Percentiles rank a stretch among this genome's conserved stretches.
Evolutionary conservation across 2,797 vertebrate species (phyloP).

Genomic region (Chiloscyllium punctatum): DNA sequence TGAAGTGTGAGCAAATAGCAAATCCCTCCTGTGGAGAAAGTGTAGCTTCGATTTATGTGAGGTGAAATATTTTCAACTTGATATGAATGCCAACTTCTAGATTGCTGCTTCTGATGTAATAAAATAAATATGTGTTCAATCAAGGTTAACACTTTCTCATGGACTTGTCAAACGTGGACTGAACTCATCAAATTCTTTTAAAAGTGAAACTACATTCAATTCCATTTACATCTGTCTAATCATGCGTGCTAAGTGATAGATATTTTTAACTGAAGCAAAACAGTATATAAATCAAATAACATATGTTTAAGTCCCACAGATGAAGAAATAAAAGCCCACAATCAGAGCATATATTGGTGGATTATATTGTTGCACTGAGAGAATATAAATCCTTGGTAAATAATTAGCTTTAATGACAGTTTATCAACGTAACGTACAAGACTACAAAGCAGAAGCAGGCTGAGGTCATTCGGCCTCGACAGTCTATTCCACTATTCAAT

Average conservation of each 20-base stretch:
- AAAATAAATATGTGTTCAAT: conserved; percentile 30
- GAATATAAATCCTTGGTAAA: background rate
- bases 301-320: background rate
- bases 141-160: background rate
- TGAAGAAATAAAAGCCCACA: background rate
- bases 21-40: conserved; percentile 15
- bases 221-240: background rate
- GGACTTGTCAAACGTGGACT: conserved; percentile 11
- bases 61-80: conserved; percentile 11
- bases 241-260: background rate
- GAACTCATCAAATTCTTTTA: background rate
- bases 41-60: conserved; percentile 11
- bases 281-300: background rate
- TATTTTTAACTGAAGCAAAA: background rate
- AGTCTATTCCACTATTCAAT: too few species aligned
- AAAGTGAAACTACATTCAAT: conserved; percentile 13
- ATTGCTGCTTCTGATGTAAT: background rate
- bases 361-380: background rate
- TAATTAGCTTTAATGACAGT: too few species aligned
- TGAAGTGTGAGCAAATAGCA: background rate
- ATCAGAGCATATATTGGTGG: background rate
- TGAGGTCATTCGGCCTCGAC: too few species aligned
- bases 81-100: conserved; percentile 12
- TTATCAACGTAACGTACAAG: too few species aligned
- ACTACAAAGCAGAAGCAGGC: too few species aligned